Percentiles rank a stretch among this genome's conserved stretches.
phyloP scores from a whole-genome alignment of 2,888 invertebrate genomes.

The Panorpa germanica region DNA sequence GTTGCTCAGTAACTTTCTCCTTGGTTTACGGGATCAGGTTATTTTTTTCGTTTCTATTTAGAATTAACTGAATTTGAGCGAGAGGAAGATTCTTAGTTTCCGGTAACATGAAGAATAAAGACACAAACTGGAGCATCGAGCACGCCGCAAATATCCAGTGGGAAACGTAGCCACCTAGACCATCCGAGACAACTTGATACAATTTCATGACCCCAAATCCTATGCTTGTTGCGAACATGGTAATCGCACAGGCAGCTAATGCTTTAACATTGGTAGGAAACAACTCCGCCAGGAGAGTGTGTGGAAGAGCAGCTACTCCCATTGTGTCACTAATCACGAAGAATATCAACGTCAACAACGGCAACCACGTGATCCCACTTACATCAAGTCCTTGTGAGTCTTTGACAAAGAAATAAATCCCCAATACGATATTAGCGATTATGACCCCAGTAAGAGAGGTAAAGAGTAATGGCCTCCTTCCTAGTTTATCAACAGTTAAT shows the following conservation, averaged over 20 bases:
- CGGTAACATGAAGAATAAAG: too few species aligned
- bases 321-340: conserved; percentile 41
- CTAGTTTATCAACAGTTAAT: conserved; percentile 38
- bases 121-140: too few species aligned
- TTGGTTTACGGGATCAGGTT: too few species aligned
- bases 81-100: too few species aligned
- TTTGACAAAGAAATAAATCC: conserved; percentile 31
- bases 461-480: conserved; percentile 40
- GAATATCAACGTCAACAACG: conserved; percentile 30
- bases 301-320: conserved; percentile 38
- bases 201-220: conserved; percentile 41
- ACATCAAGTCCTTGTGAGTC: conserved; percentile 24
- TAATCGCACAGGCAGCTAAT: conserved; percentile 36
- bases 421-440: conserved; percentile 30
- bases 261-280: conserved; percentile 42
- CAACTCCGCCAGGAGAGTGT: conserved; percentile 41
- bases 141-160: too few species aligned
- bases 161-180: too few species aligned
- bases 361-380: too few species aligned
- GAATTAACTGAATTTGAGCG: too few species aligned
- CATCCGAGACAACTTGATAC: too few species aligned
- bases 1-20: too few species aligned
- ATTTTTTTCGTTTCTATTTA: too few species aligned
- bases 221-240: conserved; percentile 34
- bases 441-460: conserved; percentile 36